Conservation (phyloP, 2,888 invertebrate genomes). For the Apamea anceps region DNA sequence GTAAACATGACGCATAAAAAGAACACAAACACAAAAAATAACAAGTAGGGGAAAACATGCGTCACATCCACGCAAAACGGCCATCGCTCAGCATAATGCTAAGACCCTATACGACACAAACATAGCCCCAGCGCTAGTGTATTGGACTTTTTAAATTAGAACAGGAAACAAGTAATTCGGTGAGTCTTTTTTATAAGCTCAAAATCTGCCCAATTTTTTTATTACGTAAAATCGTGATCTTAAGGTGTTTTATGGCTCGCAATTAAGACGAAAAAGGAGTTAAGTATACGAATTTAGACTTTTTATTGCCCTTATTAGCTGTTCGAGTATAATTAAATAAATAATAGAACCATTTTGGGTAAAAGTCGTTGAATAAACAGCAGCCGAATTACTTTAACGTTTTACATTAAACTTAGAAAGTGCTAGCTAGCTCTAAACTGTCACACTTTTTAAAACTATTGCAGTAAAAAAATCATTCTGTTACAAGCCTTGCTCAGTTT, state of each 20-base stretch:
- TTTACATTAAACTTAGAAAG: constrained; percentile 62
- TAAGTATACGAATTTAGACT: constrained; percentile 36
- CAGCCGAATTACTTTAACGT: constrained; percentile 43
- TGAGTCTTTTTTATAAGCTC: constrained; percentile 2
- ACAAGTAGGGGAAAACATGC: no score
- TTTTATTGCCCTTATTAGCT: constrained; percentile 47
- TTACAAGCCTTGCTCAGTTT: background rate
- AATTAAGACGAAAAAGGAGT: constrained; percentile 51
- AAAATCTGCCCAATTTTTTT: constrained; percentile 25
- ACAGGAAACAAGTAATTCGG: constrained; percentile 24
- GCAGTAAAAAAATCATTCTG: background rate
- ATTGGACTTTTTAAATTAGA: background rate
- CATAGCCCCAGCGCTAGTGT: no score
- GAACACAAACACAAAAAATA: no score
- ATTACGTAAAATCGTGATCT: constrained; percentile 4
- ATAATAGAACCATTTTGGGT: constrained; percentile 38
- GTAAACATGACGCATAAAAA: no score
- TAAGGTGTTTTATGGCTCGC: constrained; percentile 26
- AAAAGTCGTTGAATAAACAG: constrained; percentile 35
- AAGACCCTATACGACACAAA: no score
- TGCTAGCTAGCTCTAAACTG: constrained; percentile 38
- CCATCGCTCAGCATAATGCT: no score
- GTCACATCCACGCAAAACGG: no score
- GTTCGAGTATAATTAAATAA: constrained; percentile 51
- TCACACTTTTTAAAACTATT: constrained; percentile 9